Evolutionary conservation across 1,140 invertebrate species (phyloP), one percentile per base, ranked within the genome.

Genomic region (Drosophila trapezifrons): DNA sequence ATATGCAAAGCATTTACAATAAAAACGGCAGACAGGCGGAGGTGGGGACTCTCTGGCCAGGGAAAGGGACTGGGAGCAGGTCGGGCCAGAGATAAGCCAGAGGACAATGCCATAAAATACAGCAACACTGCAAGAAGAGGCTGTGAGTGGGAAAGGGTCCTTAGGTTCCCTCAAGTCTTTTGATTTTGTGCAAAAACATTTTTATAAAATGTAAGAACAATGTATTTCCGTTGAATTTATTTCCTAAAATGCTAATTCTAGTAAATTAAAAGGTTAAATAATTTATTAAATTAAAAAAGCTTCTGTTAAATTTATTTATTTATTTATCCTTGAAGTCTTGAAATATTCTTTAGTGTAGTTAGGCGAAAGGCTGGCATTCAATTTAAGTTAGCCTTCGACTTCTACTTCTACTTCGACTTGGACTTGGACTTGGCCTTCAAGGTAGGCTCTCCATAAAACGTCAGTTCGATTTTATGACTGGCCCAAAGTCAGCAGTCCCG

Each of bases 391-490:
- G 60, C 22, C 59, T 65, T 22, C 38, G 71, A 32, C 58, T 76
- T 66, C 29, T 52, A 13, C 45, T 56, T 38, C 27, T 58, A 20
- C 60, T 72, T 58, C 32, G 69, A 8, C 54, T 65, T 42, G 37
- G 71, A 17, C 38, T 76, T 58, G 40, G 72, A n/a, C 51, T 56
- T 40, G 32, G 57, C 22, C 71, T 67, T 25, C 37, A 65, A 74
- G 70, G 72, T 75, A 65, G 69, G 18, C 49, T 29, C n/a, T 8
- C 38, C 42, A 79, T 58, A 84, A 76, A 80, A 75, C 66, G 81
- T 85, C 83, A 65, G 76, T 87, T 86, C 71, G 81, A 87, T 86
- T 86, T 86, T 87, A 86, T 87, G 76, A 86, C 75, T 86, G 76
- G 45, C 70, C 76, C 59, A 49, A 66, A 71, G 80, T 66, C 80